Conservation (phyloP, 2,797 vertebrate species). For the Salmo trutta region DNA sequence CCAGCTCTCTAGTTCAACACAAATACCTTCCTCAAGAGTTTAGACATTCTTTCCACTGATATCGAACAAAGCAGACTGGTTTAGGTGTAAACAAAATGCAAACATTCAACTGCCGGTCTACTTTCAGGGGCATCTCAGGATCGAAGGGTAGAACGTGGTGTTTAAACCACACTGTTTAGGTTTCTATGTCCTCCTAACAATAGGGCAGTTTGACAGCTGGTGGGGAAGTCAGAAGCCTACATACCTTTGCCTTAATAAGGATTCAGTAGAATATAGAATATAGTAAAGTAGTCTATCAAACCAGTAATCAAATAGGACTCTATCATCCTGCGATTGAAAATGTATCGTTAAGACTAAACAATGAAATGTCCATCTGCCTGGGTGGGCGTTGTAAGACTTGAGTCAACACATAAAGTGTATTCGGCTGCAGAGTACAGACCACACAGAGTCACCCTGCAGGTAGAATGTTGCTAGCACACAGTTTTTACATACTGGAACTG, state of each 20-base stretch:
- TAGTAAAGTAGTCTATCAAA: neutral
- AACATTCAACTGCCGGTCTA: slow-evolving; percentile 11
- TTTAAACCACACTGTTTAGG: too few relatives aligned
- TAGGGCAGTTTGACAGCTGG: neutral
- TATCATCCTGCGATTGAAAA: neutral
- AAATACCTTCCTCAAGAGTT: slow-evolving; percentile 24
- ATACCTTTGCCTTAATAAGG: neutral
- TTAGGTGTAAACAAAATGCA: slow-evolving; percentile 35
- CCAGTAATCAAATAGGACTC: neutral
- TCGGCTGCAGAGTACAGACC: neutral
- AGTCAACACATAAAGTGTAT: neutral
- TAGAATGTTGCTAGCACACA: neutral
- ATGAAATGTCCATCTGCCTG: neutral
- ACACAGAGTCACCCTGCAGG: neutral
- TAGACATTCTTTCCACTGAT: slow-evolving; percentile 27
- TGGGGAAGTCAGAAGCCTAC: too few relatives aligned
- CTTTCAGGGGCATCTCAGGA: neutral
- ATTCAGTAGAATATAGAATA: neutral
- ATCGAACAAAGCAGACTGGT: slow-evolving; percentile 30
- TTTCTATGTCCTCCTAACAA: too few relatives aligned
- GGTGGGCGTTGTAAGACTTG: neutral
- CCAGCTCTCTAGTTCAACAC: slow-evolving; percentile 8
- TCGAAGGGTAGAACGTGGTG: neutral
- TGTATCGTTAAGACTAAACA: neutral
- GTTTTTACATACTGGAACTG: neutral